These are phyloP conservation scores for Chelidonichthys spinosus DNA, from an alignment of 2,797 vertebrate genomes.

Conservation along the genomic window DNA sequence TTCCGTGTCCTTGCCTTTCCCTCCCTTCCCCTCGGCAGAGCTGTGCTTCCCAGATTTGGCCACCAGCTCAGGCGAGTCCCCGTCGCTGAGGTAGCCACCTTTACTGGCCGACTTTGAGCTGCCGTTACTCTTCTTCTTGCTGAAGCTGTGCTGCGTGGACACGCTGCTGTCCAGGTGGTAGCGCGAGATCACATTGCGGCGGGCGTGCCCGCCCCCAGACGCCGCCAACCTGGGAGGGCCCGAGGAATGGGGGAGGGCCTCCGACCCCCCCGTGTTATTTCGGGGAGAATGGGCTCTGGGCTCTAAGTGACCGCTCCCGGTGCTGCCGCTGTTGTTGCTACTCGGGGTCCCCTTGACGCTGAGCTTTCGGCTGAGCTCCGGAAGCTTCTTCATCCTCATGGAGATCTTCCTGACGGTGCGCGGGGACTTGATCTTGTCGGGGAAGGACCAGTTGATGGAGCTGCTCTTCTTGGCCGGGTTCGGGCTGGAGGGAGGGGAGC, in stretches of 20 bases:
- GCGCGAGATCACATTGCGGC: conserved; percentile 95
- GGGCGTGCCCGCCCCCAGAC: conserved; percentile 82
- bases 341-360: conserved; percentile 90
- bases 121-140: conserved; percentile 88
- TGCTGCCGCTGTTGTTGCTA: conserved; percentile 68
- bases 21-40: conserved; percentile 82
- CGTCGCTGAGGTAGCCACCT: conserved; percentile 97
- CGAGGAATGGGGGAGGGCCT: conserved; percentile 78
- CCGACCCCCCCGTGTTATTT: conserved; percentile 67
- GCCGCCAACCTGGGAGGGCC: conserved; percentile 76
- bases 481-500: conserved; percentile 92
- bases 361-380: conserved; percentile 95
- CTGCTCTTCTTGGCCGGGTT: conserved; percentile 93
- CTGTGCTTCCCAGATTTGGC: conserved; percentile 92
- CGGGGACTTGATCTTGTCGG: conserved; percentile 98
- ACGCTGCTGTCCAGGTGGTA: conserved; percentile 98
- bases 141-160: conserved; percentile 89
- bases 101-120: conserved; percentile 93
- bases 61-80: conserved; percentile 95
- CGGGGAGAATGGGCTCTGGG: conserved; percentile 67
- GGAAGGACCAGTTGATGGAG: conserved; percentile 96
- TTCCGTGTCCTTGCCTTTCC: conserved; percentile 86
- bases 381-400: conserved; percentile 98
- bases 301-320: conserved; percentile 60
- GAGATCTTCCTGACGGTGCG: conserved; percentile 97